Evolutionary conservation across 2,888 invertebrate genomes (phyloP).

Genomic region (Polydrusus cervinus): DNA sequence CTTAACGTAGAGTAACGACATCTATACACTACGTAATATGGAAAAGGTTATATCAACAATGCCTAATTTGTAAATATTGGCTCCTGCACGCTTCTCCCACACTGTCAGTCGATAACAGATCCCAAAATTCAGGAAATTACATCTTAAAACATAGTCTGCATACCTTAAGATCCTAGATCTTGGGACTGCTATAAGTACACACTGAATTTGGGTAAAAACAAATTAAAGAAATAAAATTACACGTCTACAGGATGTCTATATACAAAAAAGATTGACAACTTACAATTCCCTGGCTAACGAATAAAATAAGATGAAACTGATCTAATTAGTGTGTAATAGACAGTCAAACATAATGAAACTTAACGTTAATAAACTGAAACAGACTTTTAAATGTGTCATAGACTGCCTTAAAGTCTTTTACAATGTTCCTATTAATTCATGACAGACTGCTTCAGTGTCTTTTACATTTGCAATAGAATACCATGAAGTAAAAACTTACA

Average conservation of each 20-base stretch:
- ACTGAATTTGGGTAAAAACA: constrained; percentile 59
- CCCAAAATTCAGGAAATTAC: constrained; percentile 31
- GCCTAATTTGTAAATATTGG: constrained; percentile 29
- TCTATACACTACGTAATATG: constrained; percentile 52
- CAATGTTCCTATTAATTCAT: too few relatives aligned
- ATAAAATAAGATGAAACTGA: not conserved
- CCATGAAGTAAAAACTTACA: too few relatives aligned
- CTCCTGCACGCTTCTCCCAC: constrained; percentile 55
- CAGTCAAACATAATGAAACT: not conserved
- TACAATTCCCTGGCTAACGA: constrained; percentile 19
- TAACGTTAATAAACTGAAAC: not conserved
- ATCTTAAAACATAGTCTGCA: not conserved
- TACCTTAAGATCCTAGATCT: constrained; percentile 32
- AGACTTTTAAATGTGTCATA: too few relatives aligned
- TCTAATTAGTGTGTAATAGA: too few relatives aligned
- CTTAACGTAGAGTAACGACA: constrained; percentile 50
- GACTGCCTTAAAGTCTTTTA: too few relatives aligned
- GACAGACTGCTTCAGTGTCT: not conserved
- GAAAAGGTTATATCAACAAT: constrained; percentile 32
- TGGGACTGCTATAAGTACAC: constrained; percentile 67
- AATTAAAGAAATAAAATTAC: constrained; percentile 53
- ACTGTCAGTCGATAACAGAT: constrained; percentile 57
- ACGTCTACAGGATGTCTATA: constrained; percentile 51
- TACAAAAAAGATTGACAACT: constrained; percentile 46
- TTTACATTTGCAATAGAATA: not conserved